Evolutionary conservation across 1,140 invertebrate genomes (phyloP).

Genomic region (Campodea augens): DNA sequence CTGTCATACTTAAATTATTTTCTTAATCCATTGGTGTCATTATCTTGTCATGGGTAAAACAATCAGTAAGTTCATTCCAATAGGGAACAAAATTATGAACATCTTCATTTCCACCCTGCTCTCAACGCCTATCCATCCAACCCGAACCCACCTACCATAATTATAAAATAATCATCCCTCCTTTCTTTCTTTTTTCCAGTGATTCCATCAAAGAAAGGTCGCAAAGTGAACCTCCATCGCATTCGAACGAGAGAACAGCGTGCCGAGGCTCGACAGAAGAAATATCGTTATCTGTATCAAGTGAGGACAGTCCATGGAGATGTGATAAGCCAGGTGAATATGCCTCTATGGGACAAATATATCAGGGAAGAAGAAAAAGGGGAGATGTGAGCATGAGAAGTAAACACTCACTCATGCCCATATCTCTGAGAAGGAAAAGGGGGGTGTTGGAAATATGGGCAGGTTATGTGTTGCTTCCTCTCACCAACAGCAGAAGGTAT

Average conservation of each 20-base stretch:
- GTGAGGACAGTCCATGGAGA: conserved; percentile 70
- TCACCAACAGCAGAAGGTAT: conserved; percentile 1
- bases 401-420: neutral
- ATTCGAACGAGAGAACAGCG: conserved; percentile 42
- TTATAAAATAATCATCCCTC: too few species aligned
- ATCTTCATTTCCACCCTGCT: too few species aligned
- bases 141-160: too few species aligned
- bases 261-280: conserved; percentile 55
- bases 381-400: neutral
- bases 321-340: conserved; percentile 59
- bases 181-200: too few species aligned
- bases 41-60: too few species aligned
- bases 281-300: conserved; percentile 75
- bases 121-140: too few species aligned
- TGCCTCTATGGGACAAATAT: conserved; percentile 4
- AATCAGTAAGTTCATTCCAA: too few species aligned
- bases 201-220: conserved; percentile 21
- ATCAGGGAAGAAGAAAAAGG: neutral
- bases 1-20: too few species aligned
- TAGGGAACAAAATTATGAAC: too few species aligned
- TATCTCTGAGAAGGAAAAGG: neutral
- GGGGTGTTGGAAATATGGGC: too few species aligned
- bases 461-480: neutral
- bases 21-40: too few species aligned
- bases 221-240: conserved; percentile 26